These are phyloP conservation scores for Drosophila azteca DNA, from an alignment of 1,140 invertebrate genomes.

Conservation along the genomic window DNA sequence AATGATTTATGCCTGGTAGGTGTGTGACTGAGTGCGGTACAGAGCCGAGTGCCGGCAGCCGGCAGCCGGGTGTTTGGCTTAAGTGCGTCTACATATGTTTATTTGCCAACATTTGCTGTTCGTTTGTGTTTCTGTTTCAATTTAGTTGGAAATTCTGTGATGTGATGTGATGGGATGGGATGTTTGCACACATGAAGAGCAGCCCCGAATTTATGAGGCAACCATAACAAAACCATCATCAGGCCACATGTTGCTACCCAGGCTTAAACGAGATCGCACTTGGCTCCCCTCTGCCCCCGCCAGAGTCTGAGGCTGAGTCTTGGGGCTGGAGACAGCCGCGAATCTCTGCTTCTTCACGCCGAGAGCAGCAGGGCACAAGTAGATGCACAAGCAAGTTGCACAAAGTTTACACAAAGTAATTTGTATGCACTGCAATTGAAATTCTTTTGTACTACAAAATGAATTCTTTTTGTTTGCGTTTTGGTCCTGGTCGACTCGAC, in stretches of 20 bases:
- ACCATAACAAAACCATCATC: conserved; percentile 8
- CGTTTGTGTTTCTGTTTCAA: conserved; percentile 41
- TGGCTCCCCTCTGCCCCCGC: too few species aligned
- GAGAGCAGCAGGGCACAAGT: conserved; percentile 27
- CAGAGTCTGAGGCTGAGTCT: too few species aligned
- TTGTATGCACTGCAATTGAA: conserved; percentile 77
- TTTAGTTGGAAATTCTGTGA: conserved; percentile 41
- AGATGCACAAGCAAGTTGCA: conserved; percentile 50
- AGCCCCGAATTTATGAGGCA: conserved; percentile 40
- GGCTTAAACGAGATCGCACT: too few species aligned
- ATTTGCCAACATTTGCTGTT: conserved; percentile 16
- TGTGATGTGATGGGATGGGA: conserved; percentile 3
- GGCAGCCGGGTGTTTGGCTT: conserved; percentile 18
- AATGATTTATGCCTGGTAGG: conserved; percentile 65
- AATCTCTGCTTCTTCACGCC: conserved; percentile 26
- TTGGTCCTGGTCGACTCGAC: conserved; percentile 32
- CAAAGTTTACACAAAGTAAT: conserved; percentile 74
- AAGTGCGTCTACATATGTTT: conserved; percentile 61
- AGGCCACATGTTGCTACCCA: conserved; percentile 42
- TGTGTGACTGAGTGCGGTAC: conserved; percentile 24
- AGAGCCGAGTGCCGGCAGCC: too few species aligned
- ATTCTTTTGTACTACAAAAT: conserved; percentile 71
- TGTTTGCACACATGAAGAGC: conserved; percentile 6
- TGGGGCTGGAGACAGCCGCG: conserved; percentile 21
- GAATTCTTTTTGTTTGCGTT: conserved; percentile 72